Evolutionary conservation across 2,797 vertebrate genomes (phyloP).

Genomic region (Pseudotriccus pelzelni): DNA sequence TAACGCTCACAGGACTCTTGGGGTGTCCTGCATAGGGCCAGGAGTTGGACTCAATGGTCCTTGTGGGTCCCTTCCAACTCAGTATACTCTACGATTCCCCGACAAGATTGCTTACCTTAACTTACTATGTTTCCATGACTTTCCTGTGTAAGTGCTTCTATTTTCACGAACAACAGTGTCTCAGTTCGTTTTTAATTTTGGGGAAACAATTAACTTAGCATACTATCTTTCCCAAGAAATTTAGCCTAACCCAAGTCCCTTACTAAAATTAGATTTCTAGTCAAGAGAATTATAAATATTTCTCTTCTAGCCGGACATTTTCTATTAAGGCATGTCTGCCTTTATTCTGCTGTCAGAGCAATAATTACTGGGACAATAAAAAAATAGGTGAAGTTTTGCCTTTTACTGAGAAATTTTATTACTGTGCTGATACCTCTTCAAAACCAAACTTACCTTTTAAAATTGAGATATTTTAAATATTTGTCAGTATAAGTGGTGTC

Average conservation of each 20-base stretch:
- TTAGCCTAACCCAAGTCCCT: slow-evolving; percentile 19
- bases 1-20: neutral
- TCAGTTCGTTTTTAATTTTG: neutral
- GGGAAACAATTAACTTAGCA: slow-evolving; percentile 10
- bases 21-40: neutral
- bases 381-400: neutral
- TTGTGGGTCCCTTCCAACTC: neutral
- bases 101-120: neutral
- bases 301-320: slow-evolving; percentile 46
- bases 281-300: slow-evolving; percentile 43
- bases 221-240: slow-evolving; percentile 36
- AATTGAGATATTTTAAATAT: neutral
- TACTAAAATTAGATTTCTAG: slow-evolving; percentile 48
- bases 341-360: slow-evolving; percentile 23
- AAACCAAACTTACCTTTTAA: neutral
- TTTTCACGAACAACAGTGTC: neutral
- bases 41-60: rapidly evolving
- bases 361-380: neutral
- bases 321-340: slow-evolving; percentile 8
- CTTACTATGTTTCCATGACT: neutral
- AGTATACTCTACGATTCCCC: neutral
- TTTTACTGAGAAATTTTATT: neutral
- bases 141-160: neutral
- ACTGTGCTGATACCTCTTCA: neutral
- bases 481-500: neutral